Percentiles rank a stretch among this genome's conserved stretches.
Conservation (phyloP, 2,113 vertebrate species). For the Oreochromis niloticus region DNA sequence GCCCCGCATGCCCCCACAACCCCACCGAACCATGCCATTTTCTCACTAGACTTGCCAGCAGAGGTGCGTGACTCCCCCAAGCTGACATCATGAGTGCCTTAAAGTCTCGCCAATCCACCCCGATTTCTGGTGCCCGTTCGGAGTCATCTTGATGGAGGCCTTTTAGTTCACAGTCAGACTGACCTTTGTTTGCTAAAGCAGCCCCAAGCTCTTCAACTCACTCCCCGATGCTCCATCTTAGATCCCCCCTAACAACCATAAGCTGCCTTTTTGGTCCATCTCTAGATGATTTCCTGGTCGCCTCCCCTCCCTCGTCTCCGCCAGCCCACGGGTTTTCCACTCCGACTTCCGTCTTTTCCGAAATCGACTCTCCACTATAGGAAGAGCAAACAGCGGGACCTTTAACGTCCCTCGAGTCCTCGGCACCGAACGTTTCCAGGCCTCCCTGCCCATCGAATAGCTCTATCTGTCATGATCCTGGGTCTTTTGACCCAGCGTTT, state of each 20-base stretch:
- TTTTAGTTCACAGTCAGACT: background rate
- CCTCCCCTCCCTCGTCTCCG: background rate
- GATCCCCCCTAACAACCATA: background rate
- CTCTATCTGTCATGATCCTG: background rate
- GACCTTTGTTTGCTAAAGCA: background rate
- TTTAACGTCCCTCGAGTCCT: fast-evolving
- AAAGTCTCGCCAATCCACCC: background rate
- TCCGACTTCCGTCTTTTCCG: fast-evolving
- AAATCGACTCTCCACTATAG: fast-evolving
- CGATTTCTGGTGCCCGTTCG: fast-evolving
- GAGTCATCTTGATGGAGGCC: background rate
- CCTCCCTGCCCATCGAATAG: background rate
- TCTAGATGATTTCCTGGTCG: background rate
- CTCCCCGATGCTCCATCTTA: background rate
- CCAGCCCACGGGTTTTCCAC: background rate
- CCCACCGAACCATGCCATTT: background rate
- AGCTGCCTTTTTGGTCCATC: background rate
- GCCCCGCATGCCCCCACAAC: fast-evolving
- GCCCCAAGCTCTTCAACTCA: fast-evolving
- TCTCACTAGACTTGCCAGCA: background rate
- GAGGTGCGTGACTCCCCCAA: background rate
- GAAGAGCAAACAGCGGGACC: background rate
- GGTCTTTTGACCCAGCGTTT: too few relatives aligned
- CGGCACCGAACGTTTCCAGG: background rate
- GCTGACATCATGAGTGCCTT: background rate